A percentile compares a stretch with the other conserved stretches of the same genome.
These are phyloP conservation scores for Paguma larvata DNA, from an alignment of 2,797 vertebrate species.

Conservation along the genomic window DNA sequence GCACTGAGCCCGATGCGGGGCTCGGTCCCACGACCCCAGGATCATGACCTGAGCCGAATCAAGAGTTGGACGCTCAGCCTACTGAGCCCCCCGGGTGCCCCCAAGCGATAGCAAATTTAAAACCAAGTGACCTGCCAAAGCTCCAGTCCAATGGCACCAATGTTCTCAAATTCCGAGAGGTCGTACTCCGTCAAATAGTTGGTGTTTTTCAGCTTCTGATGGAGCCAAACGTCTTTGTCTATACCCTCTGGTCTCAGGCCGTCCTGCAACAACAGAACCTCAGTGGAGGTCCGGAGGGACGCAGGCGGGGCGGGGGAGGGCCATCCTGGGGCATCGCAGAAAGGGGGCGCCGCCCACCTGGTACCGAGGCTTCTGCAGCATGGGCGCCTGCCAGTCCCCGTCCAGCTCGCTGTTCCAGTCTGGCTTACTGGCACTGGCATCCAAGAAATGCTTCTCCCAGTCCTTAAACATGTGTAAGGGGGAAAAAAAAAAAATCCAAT, in stretches of 20 bases:
- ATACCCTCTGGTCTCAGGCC: slow-evolving; percentile 94
- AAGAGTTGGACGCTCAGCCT: too few relatives aligned
- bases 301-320: rapidly evolving
- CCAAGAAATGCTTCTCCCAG: slow-evolving; percentile 91
- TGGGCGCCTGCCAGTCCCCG: slow-evolving; percentile 90
- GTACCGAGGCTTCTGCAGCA: slow-evolving; percentile 92
- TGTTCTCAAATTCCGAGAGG: slow-evolving; percentile 93
- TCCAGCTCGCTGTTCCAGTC: slow-evolving; percentile 92
- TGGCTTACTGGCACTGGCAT: slow-evolving; percentile 91
- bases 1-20: too few relatives aligned
- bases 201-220: slow-evolving; percentile 92
- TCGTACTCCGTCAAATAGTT: slow-evolving; percentile 90
- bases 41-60: too few relatives aligned
- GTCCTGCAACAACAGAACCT: slow-evolving; percentile 87
- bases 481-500: neutral
- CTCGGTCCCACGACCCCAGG: too few relatives aligned
- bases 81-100: too few relatives aligned
- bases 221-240: slow-evolving; percentile 93
- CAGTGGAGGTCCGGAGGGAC: too few relatives aligned
- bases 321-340: rapidly evolving
- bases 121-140: slow-evolving; percentile 93
- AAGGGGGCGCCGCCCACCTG: slow-evolving; percentile 84
- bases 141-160: slow-evolving; percentile 94
- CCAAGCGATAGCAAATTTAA: neutral
- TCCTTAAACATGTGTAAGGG: slow-evolving; percentile 83